Evolutionary conservation across 2,888 invertebrate genomes (phyloP).

Genomic region (Plebejus anna): DNA sequence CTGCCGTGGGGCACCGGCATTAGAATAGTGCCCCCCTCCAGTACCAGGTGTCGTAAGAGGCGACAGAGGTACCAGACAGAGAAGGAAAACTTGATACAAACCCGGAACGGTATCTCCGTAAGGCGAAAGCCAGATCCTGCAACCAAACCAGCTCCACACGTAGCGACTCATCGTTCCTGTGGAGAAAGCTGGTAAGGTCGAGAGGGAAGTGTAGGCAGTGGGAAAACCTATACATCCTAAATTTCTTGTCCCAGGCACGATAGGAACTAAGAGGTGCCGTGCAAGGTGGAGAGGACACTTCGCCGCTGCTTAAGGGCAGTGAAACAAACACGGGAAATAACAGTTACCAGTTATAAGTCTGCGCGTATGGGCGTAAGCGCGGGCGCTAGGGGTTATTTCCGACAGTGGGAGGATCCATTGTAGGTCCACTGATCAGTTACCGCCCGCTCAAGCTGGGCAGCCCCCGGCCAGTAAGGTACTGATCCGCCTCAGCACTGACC

Average conservation of each 20-base stretch:
- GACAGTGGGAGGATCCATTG: slow-evolving; percentile 29
- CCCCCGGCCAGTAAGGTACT: slow-evolving; percentile 24
- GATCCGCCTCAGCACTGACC: slow-evolving; percentile 29
- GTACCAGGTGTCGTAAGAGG: too few relatives aligned
- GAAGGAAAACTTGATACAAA: slow-evolving; percentile 8
- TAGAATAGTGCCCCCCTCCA: too few relatives aligned
- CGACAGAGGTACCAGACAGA: not conserved
- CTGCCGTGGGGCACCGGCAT: too few relatives aligned
- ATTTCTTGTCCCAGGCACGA: not conserved
- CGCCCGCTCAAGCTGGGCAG: slow-evolving; percentile 29
- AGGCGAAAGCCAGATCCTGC: not conserved
- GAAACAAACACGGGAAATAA: slow-evolving; percentile 27
- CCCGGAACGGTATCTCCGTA: slow-evolving; percentile 26
- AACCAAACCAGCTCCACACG: slow-evolving; percentile 20
- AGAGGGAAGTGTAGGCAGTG: slow-evolving; percentile 20
- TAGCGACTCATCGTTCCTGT: slow-evolving; percentile 24
- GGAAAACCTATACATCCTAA: not conserved
- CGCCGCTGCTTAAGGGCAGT: slow-evolving; percentile 12
- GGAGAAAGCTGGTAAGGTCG: slow-evolving; percentile 14
- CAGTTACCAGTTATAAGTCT: slow-evolving; percentile 27
- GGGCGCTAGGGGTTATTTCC: slow-evolving; percentile 11
- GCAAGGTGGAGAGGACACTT: too few relatives aligned
- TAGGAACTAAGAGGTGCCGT: not conserved
- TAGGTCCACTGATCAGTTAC: slow-evolving; percentile 29
- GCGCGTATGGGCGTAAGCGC: not conserved